A percentile compares a stretch with the other conserved stretches of the same genome.
These are phyloP conservation scores for Drosophila siamana DNA, from an alignment of 2,888 invertebrate genomes.

Conservation along the genomic window DNA sequence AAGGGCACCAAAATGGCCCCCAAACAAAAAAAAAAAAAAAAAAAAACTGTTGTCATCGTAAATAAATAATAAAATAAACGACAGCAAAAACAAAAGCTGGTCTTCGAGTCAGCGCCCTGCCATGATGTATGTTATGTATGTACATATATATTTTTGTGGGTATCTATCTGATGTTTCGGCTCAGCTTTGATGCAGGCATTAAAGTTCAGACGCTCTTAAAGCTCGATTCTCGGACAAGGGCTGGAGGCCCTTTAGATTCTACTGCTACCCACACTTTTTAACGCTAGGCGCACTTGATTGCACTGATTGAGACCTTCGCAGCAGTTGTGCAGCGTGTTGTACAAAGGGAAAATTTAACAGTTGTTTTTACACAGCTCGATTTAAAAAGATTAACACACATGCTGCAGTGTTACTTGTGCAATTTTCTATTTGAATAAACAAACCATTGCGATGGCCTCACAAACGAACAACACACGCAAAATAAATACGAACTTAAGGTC, in stretches of 20 bases:
- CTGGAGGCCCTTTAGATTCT: slow-evolving; percentile 12
- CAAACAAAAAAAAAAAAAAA: neutral
- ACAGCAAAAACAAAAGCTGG: slow-evolving; percentile 18
- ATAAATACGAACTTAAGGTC: neutral
- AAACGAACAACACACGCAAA: neutral
- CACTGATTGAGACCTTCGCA: neutral
- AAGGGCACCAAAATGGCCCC: neutral
- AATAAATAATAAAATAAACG: slow-evolving; percentile 59
- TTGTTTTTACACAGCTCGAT: neutral
- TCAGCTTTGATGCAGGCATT: neutral
- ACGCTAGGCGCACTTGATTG: neutral
- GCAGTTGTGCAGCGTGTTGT: neutral
- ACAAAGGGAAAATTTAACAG: neutral
- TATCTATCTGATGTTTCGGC: slow-evolving; percentile 1
- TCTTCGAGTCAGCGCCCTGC: slow-evolving; percentile 10
- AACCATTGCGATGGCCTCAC: neutral
- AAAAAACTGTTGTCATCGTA: slow-evolving; percentile 58
- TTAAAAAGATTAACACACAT: slow-evolving; percentile 3
- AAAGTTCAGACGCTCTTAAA: slow-evolving; percentile 10
- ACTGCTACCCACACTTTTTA: neutral
- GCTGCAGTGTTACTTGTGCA: neutral
- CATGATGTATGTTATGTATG: slow-evolving; percentile 9
- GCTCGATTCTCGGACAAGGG: neutral
- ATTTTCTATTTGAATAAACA: slow-evolving; percentile 10
- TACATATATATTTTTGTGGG: neutral